phyloP scores from a whole-genome alignment of 2,797 vertebrate genomes.

The Xyrichtys novacula region DNA sequence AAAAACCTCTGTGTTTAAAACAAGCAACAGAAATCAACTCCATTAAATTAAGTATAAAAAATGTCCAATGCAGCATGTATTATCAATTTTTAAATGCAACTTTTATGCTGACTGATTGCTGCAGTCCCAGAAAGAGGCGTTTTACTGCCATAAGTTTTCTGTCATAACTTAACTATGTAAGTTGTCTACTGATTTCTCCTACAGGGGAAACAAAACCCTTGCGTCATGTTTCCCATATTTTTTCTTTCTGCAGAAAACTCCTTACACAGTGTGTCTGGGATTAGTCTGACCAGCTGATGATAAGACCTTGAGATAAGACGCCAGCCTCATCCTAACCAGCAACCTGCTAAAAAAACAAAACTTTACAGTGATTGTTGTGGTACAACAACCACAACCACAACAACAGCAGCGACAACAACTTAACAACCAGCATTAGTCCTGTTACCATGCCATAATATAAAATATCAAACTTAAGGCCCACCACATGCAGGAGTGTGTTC shows the following conservation, averaged over 20 bases:
- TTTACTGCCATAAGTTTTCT: not conserved
- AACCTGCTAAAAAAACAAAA: constrained; percentile 29
- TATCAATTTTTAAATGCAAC: not conserved
- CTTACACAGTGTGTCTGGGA: constrained; percentile 46
- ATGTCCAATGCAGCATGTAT: not conserved
- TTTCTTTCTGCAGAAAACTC: constrained; percentile 32
- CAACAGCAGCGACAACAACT: not conserved
- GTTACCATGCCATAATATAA: not conserved
- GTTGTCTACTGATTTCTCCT: not conserved
- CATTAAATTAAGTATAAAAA: not conserved
- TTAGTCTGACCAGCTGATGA: constrained; percentile 66
- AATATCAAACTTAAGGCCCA: not conserved
- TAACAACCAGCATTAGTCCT: not conserved
- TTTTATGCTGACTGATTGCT: not conserved
- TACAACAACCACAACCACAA: not conserved
- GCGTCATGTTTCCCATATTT: constrained; percentile 8
- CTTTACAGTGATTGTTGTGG: not conserved
- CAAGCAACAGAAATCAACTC: not conserved
- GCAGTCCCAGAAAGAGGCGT: not conserved
- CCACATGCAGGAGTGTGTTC: not conserved
- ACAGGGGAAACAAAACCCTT: not conserved
- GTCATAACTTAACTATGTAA: not conserved
- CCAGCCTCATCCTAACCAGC: constrained; percentile 10
- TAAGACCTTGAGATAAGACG: constrained; percentile 64
- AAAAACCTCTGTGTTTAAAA: not conserved